phyloP scores from a whole-genome alignment of 2,797 vertebrate species.

The Pseudotriccus pelzelni region DNA sequence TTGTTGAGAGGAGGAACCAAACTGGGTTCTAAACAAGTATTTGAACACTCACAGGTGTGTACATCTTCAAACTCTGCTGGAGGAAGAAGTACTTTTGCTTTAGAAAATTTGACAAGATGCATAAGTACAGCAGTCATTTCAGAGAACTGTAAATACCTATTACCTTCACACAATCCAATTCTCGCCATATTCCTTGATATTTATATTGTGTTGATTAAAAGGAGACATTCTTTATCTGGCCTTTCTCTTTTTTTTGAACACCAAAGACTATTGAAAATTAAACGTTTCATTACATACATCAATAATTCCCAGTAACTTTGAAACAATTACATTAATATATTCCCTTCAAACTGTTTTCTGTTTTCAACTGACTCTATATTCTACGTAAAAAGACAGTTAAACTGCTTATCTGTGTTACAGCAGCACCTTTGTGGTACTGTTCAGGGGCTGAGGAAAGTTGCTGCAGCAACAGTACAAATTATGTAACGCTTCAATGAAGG shows the following conservation, averaged over 20 bases:
- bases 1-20: not conserved
- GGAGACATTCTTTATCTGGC: not conserved
- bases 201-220: not conserved
- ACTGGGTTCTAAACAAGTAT: not conserved
- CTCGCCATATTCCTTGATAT: not conserved
- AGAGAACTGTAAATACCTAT: not conserved
- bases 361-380: not conserved
- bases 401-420: not conserved
- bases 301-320: not conserved
- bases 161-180: not conserved
- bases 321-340: not conserved
- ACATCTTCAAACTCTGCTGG: not conserved
- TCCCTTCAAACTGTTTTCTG: not conserved
- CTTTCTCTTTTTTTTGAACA: not conserved
- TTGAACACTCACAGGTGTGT: not conserved
- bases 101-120: not conserved
- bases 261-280: not conserved
- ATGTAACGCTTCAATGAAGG: not conserved
- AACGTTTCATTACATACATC: not conserved
- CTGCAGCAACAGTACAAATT: slow-evolving; percentile 18
- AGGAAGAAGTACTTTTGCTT: not conserved
- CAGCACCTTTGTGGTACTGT: not conserved
- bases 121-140: not conserved
- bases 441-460: not conserved
- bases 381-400: not conserved